phyloP scores from a whole-genome alignment of 1,140 invertebrate species.

The Panagrolaimus sp. region DNA sequence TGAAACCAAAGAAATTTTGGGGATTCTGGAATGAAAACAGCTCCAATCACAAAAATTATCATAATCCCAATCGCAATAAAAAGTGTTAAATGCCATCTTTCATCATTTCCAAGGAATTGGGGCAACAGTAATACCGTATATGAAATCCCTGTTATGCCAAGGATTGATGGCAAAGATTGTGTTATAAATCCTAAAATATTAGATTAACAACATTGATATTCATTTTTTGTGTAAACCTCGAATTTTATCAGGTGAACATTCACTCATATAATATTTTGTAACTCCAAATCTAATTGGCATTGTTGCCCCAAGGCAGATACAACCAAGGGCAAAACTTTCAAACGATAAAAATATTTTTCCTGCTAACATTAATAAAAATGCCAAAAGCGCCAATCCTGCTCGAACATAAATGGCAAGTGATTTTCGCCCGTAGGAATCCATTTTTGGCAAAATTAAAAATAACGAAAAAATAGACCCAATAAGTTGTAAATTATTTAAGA shows the following conservation, averaged over 20 bases:
- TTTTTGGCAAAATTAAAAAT: neutral
- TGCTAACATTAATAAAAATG: neutral
- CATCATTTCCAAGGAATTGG: neutral
- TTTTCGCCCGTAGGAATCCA: slow-evolving; percentile 7
- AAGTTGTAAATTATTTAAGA: neutral
- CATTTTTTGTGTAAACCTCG: neutral
- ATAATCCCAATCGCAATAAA: neutral
- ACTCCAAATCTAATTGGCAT: neutral
- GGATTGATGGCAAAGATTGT: neutral
- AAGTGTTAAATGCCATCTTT: neutral
- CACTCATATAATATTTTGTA: neutral
- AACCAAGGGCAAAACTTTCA: neutral
- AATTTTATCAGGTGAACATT: slow-evolving; percentile 6
- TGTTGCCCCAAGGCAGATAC: neutral
- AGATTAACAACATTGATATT: neutral
- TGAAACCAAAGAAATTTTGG: neutral
- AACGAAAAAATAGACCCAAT: neutral
- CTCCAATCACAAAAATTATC: neutral
- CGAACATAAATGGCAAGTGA: neutral
- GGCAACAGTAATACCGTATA: neutral
- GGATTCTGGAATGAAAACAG: neutral
- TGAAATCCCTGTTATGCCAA: neutral
- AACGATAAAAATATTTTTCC: neutral
- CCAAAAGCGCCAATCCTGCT: neutral
- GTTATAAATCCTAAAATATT: neutral